Evolutionary conservation across 2,113 vertebrate genomes (phyloP).

Genomic region (Cyphomyrus discorhynchus): DNA sequence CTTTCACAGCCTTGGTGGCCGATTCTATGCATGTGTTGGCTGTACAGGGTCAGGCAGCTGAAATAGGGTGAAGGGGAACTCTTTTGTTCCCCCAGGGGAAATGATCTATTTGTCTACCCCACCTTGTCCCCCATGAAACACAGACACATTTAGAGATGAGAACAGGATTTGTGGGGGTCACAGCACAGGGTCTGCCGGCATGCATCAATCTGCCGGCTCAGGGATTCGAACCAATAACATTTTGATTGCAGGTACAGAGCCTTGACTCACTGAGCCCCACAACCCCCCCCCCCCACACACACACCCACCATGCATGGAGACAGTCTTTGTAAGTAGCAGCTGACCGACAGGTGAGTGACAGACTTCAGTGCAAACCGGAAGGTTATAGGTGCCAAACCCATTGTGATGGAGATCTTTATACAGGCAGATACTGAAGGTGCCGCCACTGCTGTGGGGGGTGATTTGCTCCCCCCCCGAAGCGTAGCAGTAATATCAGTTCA

Average conservation of each 20-base stretch:
- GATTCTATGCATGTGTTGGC: constrained; percentile 10
- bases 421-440: not conserved
- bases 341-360: not conserved
- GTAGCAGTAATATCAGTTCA: not conserved
- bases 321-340: not conserved
- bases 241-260: not conserved
- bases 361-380: not conserved
- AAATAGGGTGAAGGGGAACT: not conserved
- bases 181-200: not conserved
- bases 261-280: not conserved
- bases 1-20: too few species aligned
- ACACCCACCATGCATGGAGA: not conserved
- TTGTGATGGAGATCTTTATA: not conserved
- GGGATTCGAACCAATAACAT: not conserved
- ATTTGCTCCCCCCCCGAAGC: not conserved
- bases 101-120: not conserved
- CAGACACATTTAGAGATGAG: not conserved
- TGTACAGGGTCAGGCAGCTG: not conserved
- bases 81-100: not conserved
- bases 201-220: not conserved
- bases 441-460: not conserved
- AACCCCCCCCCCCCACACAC: not conserved
- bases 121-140: not conserved
- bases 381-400: not conserved
- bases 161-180: not conserved